phyloP scores from a whole-genome alignment of 1,140 invertebrate genomes.

The Camponotus vicinus region DNA sequence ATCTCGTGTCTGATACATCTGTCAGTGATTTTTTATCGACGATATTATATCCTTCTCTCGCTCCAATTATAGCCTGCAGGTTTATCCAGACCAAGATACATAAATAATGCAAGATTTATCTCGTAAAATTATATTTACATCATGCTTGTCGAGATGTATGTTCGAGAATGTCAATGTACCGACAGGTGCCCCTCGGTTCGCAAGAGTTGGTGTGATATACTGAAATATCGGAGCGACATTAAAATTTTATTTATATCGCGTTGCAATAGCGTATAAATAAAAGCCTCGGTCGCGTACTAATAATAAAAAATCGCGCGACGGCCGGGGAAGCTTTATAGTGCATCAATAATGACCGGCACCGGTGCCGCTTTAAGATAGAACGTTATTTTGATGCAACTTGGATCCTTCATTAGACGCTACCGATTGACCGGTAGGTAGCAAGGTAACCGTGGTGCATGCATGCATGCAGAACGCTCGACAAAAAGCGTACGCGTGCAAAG shows the following conservation, averaged over 20 bases:
- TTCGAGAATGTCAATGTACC: constrained; percentile 39
- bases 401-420: constrained; percentile 74
- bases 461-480: constrained; percentile 70
- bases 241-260: constrained; percentile 59
- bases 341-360: constrained; percentile 55
- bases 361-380: constrained; percentile 51
- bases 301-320: constrained; percentile 15
- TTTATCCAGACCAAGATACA: background rate
- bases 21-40: background rate
- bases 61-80: background rate
- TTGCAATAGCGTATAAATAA: constrained; percentile 54
- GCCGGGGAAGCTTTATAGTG: constrained; percentile 46
- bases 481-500: constrained; percentile 77
- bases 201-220: background rate
- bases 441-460: constrained; percentile 63
- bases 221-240: constrained; percentile 42
- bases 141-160: constrained; percentile 24
- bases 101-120: constrained; percentile 19
- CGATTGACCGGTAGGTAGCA: constrained; percentile 63
- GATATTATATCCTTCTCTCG: background rate
- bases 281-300: constrained; percentile 46
- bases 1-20: background rate
- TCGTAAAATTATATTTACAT: constrained; percentile 52
- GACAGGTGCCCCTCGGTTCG: background rate
- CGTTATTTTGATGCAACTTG: constrained; percentile 67